Conservation (phyloP, 1,140 invertebrate species). For the Lepidurus apus region DNA sequence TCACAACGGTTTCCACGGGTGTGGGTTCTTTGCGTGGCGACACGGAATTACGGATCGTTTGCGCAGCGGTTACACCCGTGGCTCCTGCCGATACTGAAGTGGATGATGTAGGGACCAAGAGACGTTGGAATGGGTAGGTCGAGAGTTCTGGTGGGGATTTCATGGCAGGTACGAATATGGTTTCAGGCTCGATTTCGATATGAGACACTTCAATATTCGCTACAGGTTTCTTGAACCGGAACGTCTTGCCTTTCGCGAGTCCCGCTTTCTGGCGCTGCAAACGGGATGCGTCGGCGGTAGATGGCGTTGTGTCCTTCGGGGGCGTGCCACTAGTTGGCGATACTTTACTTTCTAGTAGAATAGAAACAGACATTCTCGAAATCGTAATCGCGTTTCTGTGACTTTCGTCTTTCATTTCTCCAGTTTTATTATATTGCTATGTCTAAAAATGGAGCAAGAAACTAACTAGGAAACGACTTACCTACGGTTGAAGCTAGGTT, state of each 20-base stretch:
- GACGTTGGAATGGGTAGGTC: slow-evolving; percentile 26
- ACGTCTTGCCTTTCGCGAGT: slow-evolving; percentile 32
- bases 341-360: neutral
- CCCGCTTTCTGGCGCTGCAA: slow-evolving; percentile 26
- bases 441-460: neutral
- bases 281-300: neutral
- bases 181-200: slow-evolving; percentile 34
- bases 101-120: slow-evolving; percentile 24
- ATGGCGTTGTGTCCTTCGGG: neutral
- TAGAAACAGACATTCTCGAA: neutral
- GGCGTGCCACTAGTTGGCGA: neutral
- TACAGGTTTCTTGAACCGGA: slow-evolving; percentile 29
- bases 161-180: slow-evolving; percentile 24
- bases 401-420: too few relatives aligned
- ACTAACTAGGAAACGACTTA: neutral
- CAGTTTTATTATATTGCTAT: too few relatives aligned
- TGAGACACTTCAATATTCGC: slow-evolving; percentile 33
- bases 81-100: neutral
- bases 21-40: slow-evolving; percentile 8
- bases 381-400: too few relatives aligned
- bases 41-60: neutral
- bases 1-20: neutral
- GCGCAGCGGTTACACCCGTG: neutral
- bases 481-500: neutral
- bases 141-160: slow-evolving; percentile 25